Base-by-base conservation (phyloP, 2,888 invertebrate species). In the Tetanocera ferruginea region DNA sequence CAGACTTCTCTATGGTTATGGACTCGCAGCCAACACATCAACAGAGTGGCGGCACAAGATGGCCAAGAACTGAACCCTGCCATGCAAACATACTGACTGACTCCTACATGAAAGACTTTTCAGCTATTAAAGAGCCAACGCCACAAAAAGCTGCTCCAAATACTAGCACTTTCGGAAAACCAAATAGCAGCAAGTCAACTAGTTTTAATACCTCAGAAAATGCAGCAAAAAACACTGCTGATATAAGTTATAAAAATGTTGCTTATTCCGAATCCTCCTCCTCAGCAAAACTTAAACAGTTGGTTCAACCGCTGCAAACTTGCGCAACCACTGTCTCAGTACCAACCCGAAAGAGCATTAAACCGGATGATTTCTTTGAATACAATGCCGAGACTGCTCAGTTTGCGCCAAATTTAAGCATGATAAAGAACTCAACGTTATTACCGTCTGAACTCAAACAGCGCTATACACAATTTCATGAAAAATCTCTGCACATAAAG, bases 351-450 rank as follows among this genome's bases (percentile, higher is more conserved):
- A 74, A 71, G 8, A 60, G 57, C 11, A 37, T 64, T 14, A 79
- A 73, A 70, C 14, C 66, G 14, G 79, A 82, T 72, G 78, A 83
- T 66, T 82, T 81, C 72, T 78, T 86, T 67, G 89, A 89, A 79
- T 81, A 87, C 0, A 88, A 88, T 80, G 86, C 87, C 3, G 87
- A 85, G 25, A 88, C 89, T 0, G 89, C 88, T 77, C 85, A 87
- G 82, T 89, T 89, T 80, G 83, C 86, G 9, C 83, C 85, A 11
- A 85, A 89, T 70, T 77, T 85, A 0, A 87, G 88, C 71, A 86
- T 84, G 83, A 89, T 89, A 3, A 88, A 86, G 76, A 89, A 88
- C 73, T 89, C 89, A 0, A 89, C 89, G 2, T 81, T 86, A 80
- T 67, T 89, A 37, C 84, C 86, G n/a, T 74, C 79, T n/a, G 11